Conservation (phyloP, 37 sponge, comb jelly and placozoan species). For the Bolinopsis microptera region DNA sequence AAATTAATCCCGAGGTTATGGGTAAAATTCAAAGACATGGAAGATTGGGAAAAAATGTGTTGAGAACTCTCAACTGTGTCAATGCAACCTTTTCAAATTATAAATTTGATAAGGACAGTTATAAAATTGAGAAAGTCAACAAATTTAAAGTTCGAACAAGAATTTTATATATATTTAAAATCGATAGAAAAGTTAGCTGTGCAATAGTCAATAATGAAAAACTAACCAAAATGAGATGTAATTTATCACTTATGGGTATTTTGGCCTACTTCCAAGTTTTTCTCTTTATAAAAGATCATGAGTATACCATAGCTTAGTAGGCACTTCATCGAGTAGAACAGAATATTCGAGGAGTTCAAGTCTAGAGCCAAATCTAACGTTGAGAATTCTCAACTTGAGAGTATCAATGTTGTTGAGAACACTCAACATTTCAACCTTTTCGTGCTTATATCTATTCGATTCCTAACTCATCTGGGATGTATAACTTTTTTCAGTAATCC, state of each 20-base stretch:
- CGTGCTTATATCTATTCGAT: not conserved
- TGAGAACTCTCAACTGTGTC: constrained; percentile 32
- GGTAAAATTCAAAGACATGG: not conserved
- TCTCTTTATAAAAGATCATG: too few relatives aligned
- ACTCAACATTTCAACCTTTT: not conserved
- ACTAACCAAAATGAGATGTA: not conserved
- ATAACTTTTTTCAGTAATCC: too few relatives aligned
- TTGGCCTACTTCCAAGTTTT: too few relatives aligned
- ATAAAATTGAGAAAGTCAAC: not conserved
- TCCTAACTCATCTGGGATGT: too few relatives aligned
- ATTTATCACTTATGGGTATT: too few relatives aligned
- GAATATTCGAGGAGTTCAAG: too few relatives aligned
- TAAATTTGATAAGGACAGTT: not conserved
- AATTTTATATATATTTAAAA: not conserved
- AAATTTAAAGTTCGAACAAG: not conserved
- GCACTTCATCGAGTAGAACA: too few relatives aligned
- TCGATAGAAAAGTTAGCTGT: not conserved
- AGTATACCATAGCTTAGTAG: too few relatives aligned
- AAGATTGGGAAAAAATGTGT: not conserved
- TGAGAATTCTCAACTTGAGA: constrained; percentile 48
- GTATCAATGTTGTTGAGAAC: not conserved
- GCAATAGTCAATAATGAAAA: too few relatives aligned
- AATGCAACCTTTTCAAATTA: constrained; percentile 53
- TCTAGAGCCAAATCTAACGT: not conserved
- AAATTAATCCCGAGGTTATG: too few relatives aligned